Evolutionary conservation across 2,888 invertebrate species (phyloP).

Genomic region (Tetranychus piercei): DNA sequence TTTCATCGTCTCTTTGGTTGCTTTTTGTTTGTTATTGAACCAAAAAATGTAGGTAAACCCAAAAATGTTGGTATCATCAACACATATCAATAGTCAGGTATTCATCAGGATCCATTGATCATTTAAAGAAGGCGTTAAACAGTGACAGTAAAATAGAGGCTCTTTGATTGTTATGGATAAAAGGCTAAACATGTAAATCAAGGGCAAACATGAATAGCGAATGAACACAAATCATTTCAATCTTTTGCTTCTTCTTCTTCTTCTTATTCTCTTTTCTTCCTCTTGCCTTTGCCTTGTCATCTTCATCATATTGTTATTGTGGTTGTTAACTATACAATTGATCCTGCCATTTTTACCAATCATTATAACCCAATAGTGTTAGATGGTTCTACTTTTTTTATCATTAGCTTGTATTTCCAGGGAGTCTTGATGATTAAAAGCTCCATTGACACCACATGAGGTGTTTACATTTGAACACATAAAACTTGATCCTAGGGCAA

Average conservation of each 20-base stretch:
- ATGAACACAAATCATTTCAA: neutral
- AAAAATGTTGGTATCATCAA: no score
- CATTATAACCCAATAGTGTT: neutral
- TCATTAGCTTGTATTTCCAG: neutral
- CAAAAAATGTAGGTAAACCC: no score
- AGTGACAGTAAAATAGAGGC: neutral
- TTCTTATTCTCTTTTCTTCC: neutral
- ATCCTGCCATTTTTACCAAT: neutral
- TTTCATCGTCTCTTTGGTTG: no score
- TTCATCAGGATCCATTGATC: neutral
- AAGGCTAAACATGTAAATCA: slow-evolving; percentile 1
- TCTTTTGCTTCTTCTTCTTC: neutral
- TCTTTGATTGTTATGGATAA: neutral
- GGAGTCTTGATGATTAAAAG: neutral
- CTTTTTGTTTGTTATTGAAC: no score
- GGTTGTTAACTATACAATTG: neutral
- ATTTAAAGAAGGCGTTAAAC: neutral
- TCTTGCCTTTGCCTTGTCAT: neutral
- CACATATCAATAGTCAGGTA: no score
- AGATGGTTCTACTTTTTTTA: neutral
- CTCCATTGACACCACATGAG: neutral
- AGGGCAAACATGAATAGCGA: neutral
- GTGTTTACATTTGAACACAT: neutral
- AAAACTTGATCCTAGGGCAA: no score
- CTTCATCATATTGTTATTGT: neutral